Base-by-base conservation (phyloP, 1,140 invertebrate species). In the Drosophila lacteicornis region DNA sequence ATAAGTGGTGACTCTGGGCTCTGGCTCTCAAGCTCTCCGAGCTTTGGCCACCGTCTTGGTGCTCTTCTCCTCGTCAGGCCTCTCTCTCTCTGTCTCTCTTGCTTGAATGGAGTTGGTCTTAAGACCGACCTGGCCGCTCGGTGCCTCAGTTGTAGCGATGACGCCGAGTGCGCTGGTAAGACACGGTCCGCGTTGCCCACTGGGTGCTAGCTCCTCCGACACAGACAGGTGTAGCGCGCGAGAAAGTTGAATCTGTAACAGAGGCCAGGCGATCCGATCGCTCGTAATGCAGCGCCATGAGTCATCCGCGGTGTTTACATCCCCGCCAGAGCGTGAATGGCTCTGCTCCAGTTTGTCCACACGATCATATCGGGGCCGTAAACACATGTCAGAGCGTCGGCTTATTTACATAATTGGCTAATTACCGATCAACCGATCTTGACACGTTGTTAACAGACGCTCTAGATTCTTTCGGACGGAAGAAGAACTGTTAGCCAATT, bases 171-270 rank as follows among this genome's bases (percentile, higher is more conserved):
- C 69, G 53, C 46, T 73, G 70, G 70, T 74, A 74, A 74, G 67
- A 49, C 65, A 38, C 38, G 19, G 55, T 36, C 27, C 22, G 46
- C 36, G 33, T 12, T 8, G 12, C 4, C 12, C n/a, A n/a, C n/a
- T n/a, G n/a, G n/a, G n/a, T n/a, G n/a, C n/a, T n/a, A 38, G 33
- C 40, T 42, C 50, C 30, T 36, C n/a, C 17, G 42, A 33, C 19
- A 8, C 19, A 8, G 68, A 15, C 70, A 73, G 68, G 70, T 74
- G 70, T 51, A 74, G 17, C 43, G 67, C 38, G 67, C 69, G 70
- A 74, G 70, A 74, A 74, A 74, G 70, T 74, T 74, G 38, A 60
- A 74, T 60, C 68, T 73, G 55, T 74, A 73, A 71, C 69, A 73
- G 38, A 73, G 38, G n/a, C 53, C 19, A n/a, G 25, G 43, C 25